A percentile compares a stretch with the other conserved stretches of the same genome.
phyloP scores from a whole-genome alignment of 2,888 invertebrate genomes.

The Theretra japonica region DNA sequence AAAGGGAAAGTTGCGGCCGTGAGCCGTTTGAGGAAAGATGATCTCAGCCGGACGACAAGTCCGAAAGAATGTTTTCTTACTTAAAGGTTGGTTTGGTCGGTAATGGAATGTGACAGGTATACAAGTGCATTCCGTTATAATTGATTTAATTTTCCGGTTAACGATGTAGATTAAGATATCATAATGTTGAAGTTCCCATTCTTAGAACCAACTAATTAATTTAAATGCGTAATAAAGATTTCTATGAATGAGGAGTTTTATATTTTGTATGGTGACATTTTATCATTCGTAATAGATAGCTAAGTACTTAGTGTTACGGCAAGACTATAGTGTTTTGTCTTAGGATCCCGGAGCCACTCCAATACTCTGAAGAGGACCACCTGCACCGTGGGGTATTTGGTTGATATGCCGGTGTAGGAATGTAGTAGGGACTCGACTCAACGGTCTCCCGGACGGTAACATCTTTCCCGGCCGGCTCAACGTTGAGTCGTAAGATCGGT shows the following conservation, averaged over 20 bases:
- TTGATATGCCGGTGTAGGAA: too few relatives aligned
- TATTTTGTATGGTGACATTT: neutral
- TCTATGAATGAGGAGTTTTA: neutral
- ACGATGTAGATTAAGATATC: constrained; percentile 1
- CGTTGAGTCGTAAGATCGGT: too few relatives aligned
- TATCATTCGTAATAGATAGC: neutral
- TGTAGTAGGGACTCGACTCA: too few relatives aligned
- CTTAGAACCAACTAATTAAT: neutral
- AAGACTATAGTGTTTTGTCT: too few relatives aligned
- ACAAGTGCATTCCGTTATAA: constrained; percentile 28
- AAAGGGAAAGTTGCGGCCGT: constrained; percentile 32
- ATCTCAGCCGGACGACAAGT: neutral
- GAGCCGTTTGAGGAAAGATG: constrained; percentile 9
- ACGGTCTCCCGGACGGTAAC: too few relatives aligned
- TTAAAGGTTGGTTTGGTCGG: constrained; percentile 5
- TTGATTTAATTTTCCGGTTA: constrained; percentile 15
- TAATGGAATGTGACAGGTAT: constrained; percentile 13
- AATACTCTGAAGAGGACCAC: too few relatives aligned
- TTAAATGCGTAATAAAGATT: neutral
- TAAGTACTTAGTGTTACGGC: too few relatives aligned
- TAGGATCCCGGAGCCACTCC: too few relatives aligned
- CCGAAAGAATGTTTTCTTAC: constrained; percentile 9
- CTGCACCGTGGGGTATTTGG: too few relatives aligned
- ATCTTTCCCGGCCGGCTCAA: too few relatives aligned
- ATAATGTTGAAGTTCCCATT: neutral